A percentile compares a stretch with the other conserved stretches of the same genome.
These are phyloP conservation scores for Menidia beryllina DNA, from an alignment of 2,113 vertebrate species.

Conservation along the genomic window DNA sequence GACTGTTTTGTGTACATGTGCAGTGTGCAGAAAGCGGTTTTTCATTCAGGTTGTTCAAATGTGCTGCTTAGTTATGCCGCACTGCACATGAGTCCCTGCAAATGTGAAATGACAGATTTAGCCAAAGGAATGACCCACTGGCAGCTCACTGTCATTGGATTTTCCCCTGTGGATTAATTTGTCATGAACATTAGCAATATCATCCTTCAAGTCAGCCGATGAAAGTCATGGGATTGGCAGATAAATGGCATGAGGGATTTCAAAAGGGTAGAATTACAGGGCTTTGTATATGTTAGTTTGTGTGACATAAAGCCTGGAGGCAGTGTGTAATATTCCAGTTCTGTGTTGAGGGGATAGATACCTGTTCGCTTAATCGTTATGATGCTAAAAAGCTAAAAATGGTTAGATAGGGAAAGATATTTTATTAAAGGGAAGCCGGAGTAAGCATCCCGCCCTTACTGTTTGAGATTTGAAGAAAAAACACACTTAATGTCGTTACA, in stretches of 20 bases:
- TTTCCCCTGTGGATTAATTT: slow-evolving; percentile 84
- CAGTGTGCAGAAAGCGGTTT: slow-evolving; percentile 33
- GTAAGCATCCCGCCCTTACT: background rate
- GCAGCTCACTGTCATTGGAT: slow-evolving; percentile 80
- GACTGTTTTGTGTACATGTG: slow-evolving; percentile 32
- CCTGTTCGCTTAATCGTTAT: slow-evolving; percentile 75
- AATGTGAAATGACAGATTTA: slow-evolving; percentile 84
- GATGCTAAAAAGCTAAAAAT: slow-evolving; percentile 37
- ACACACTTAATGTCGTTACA: background rate
- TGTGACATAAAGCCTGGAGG: slow-evolving; percentile 69
- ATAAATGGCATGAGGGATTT: slow-evolving; percentile 83
- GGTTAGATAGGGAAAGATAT: background rate
- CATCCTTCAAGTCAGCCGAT: slow-evolving; percentile 83
- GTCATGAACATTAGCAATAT: slow-evolving; percentile 85
- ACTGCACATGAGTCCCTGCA: slow-evolving; percentile 66
- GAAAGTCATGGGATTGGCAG: slow-evolving; percentile 83
- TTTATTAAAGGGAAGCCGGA: slow-evolving; percentile 27
- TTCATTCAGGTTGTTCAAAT: slow-evolving; percentile 69
- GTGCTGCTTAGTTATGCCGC: slow-evolving; percentile 72
- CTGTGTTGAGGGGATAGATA: slow-evolving; percentile 73
- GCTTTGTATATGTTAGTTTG: slow-evolving; percentile 79
- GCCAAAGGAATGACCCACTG: slow-evolving; percentile 82
- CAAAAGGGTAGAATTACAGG: slow-evolving; percentile 69
- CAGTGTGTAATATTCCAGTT: slow-evolving; percentile 33
- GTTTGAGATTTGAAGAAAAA: background rate